Base-by-base conservation (phyloP, 2,113 vertebrate genomes). In the Strix aluco region DNA sequence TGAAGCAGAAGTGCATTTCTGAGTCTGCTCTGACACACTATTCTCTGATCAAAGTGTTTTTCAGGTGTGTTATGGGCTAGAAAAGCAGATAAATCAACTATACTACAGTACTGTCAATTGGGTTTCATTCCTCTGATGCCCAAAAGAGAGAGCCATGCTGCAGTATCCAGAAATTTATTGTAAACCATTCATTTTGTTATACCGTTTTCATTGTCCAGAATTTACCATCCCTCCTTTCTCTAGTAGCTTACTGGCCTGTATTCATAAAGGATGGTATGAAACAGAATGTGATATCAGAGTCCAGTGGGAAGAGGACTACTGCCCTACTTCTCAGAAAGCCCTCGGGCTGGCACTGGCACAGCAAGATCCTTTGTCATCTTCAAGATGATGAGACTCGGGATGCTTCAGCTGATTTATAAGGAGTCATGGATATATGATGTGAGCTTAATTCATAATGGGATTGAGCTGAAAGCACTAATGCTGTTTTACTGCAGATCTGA, bases 401-500 rank as follows among this genome's bases (percentile, higher is more conserved):
- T 87, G 51, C 26, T 91, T 74, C 71, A 78, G 38, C 78, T 95
- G 87, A 95, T 95, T 96, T 95, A 90, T 81, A 93, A 90, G 55
- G 36, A 92, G 55, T 44, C 66, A 20, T 66, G 67, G 89, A 59
- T 95, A 62, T 70, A 88, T 83, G 91, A 90, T 95, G 81, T 83
- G 87, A 91, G 46, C 59, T 95, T 96, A 96, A 96, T 94, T 93
- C 81, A 63, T 77, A 85, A 95, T 86, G 46, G 92, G 46, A 80
- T 66, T 83, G 91, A 95, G 71, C 93, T 88, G 86, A 92, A 94
- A 95, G 70, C 78, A 92, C 71, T 92, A 96, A 91, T 87, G 78
- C 62, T 94, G 36, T 81, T 95, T 96, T 94, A 91, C 84, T 91
- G 89, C 70, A 59, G 74, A 52, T 78, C 63, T 94, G 81, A 91